Evolutionary conservation across 2,888 invertebrate species (phyloP).

Genomic region (Diarsia brunnea): DNA sequence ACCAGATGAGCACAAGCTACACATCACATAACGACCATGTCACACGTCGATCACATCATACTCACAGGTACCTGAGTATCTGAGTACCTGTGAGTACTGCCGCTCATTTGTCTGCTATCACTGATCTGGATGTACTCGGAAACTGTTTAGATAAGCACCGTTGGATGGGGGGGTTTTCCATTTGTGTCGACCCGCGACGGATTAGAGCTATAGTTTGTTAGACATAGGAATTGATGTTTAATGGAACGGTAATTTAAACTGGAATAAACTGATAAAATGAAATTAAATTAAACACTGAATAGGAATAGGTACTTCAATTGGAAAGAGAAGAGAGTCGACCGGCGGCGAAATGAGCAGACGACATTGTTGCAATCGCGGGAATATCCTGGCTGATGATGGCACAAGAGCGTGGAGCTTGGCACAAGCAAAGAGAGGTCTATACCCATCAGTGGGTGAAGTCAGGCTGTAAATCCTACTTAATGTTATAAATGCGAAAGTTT

Average conservation of each 20-base stretch:
- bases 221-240: too few species aligned
- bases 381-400: too few species aligned
- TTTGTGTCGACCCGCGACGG: conserved; percentile 41
- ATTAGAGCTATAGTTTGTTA: background rate
- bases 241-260: background rate
- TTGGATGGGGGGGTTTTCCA: conserved; percentile 56
- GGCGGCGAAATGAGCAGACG: too few species aligned
- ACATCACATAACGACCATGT: conserved; percentile 23
- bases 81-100: conserved; percentile 14
- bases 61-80: conserved; percentile 11
- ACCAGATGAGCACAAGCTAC: background rate
- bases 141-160: conserved; percentile 73
- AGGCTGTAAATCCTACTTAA: too few species aligned
- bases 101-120: conserved; percentile 65
- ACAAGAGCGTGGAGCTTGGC: too few species aligned
- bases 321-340: background rate
- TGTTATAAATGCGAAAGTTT: too few species aligned
- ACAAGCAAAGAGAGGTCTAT: too few species aligned
- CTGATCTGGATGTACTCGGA: conserved; percentile 67
- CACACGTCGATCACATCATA: conserved; percentile 50
- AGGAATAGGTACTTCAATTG: too few species aligned
- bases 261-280: too few species aligned
- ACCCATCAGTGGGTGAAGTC: too few species aligned
- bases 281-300: too few species aligned
- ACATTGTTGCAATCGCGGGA: too few species aligned